Conservation (phyloP, 2,113 vertebrate genomes). For the Hyla sarda region DNA sequence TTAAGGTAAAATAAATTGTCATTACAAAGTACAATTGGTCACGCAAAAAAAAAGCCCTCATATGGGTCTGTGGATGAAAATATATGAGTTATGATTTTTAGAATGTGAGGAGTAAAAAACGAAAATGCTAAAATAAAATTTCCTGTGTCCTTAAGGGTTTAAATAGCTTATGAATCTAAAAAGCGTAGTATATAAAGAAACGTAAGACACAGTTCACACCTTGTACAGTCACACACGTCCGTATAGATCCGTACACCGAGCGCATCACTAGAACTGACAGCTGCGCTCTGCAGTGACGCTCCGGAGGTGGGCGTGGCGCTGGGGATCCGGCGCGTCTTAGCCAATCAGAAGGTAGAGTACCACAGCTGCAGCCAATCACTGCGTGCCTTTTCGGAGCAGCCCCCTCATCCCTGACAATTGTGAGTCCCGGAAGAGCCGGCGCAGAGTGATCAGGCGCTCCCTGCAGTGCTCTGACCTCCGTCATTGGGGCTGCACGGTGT, state of each 20-base stretch:
- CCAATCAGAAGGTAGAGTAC: background rate
- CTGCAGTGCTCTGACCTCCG: background rate
- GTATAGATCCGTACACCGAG: background rate
- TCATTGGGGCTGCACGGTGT: too few species aligned
- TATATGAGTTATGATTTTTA: too few species aligned
- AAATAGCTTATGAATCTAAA: too few species aligned
- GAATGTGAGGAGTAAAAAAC: too few species aligned
- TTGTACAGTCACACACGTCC: too few species aligned
- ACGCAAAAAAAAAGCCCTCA: too few species aligned
- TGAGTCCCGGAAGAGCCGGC: constrained; percentile 35
- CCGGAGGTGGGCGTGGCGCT: background rate
- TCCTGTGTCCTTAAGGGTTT: too few species aligned
- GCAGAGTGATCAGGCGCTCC: background rate
- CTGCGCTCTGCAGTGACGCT: constrained; percentile 21
- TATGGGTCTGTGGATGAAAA: too few species aligned
- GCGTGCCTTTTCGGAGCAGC: background rate
- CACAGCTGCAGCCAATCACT: background rate
- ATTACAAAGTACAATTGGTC: too few species aligned
- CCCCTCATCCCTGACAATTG: background rate
- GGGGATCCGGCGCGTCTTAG: background rate
- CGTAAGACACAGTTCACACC: background rate
- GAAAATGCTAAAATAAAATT: too few species aligned
- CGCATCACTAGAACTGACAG: background rate
- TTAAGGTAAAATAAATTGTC: too few species aligned
- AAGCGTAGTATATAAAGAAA: too few species aligned